Conservation (phyloP, 1,140 invertebrate species). For the Drosophila ficusphila region DNA sequence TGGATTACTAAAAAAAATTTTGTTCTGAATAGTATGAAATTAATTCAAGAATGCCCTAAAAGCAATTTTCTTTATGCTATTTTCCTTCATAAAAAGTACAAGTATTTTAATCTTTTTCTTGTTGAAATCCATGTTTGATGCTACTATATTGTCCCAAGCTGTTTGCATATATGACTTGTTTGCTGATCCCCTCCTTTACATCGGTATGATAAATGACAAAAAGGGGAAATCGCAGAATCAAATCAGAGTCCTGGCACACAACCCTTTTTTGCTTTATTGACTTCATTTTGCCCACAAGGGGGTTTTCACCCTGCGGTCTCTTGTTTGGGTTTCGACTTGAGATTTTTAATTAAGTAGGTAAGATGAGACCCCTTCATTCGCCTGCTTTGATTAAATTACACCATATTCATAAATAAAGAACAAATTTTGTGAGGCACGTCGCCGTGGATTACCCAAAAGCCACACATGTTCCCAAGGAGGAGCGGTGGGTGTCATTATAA, state of each 20-base stretch:
- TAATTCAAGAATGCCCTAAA: too few relatives aligned
- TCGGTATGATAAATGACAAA: conserved; percentile 73
- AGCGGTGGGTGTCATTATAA: conserved; percentile 62
- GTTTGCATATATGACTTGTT: conserved; percentile 47
- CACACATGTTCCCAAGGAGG: conserved; percentile 49
- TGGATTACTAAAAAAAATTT: too few relatives aligned
- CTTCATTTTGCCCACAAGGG: conserved; percentile 43
- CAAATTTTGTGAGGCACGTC: conserved; percentile 64
- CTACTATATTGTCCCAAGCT: not conserved
- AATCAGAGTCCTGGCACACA: conserved; percentile 51
- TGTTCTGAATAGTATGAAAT: too few relatives aligned
- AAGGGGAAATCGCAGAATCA: conserved; percentile 66
- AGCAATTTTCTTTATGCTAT: too few relatives aligned
- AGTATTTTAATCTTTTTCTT: not conserved
- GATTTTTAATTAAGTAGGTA: conserved; percentile 75
- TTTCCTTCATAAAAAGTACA: too few relatives aligned
- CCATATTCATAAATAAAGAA: conserved; percentile 79
- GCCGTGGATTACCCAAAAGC: conserved; percentile 44
- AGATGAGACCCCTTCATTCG: conserved; percentile 8
- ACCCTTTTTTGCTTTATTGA: conserved; percentile 76
- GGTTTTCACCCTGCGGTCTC: conserved; percentile 1
- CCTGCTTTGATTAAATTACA: conserved; percentile 60
- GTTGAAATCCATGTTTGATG: not conserved
- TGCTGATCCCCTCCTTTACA: conserved; percentile 8
- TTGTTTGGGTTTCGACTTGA: conserved; percentile 23